Evolutionary conservation across 2,888 invertebrate species (phyloP).

Genomic region (Rapana venosa): DNA sequence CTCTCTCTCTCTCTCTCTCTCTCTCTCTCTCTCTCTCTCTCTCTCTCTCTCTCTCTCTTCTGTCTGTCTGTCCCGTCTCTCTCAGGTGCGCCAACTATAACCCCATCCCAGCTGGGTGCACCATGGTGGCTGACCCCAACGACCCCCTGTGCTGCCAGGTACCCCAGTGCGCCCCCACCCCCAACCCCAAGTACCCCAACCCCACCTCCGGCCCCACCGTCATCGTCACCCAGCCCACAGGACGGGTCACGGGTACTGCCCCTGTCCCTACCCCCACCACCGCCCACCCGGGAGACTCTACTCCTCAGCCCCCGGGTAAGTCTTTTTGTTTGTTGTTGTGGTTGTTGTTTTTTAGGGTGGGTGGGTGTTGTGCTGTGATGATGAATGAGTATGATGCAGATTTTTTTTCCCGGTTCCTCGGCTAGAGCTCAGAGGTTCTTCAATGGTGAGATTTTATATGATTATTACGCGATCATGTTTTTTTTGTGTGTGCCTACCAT

Average conservation of each 20-base stretch:
- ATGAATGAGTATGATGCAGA: no score
- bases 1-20: background rate
- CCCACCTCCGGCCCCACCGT: conserved; percentile 42
- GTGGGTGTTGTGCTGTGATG: background rate
- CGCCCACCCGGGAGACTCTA: conserved; percentile 33
- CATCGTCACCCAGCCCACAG: conserved; percentile 32
- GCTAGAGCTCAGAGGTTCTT: no score
- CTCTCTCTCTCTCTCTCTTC: background rate
- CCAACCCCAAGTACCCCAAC: conserved; percentile 49
- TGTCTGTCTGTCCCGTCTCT: background rate
- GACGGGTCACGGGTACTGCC: conserved; percentile 20
- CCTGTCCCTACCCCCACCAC: conserved; percentile 37
- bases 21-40: background rate
- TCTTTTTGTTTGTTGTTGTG: background rate
- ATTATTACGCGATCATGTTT: no score
- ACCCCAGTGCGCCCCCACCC: conserved; percentile 59
- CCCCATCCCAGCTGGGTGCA: conserved; percentile 58
- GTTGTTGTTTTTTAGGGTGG: background rate
- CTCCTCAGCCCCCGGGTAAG: conserved; percentile 26
- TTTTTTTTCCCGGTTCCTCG: no score
- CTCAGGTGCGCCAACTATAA: conserved; percentile 61
- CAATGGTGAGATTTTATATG: no score
- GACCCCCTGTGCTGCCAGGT: conserved; percentile 67
- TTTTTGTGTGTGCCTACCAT: no score
- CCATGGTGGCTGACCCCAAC: conserved; percentile 62